A percentile compares a stretch with the other conserved stretches of the same genome.
phyloP scores from a whole-genome alignment of 2,113 vertebrate species.

The human region GRCh38 chr12:105149001-105149500 shows the following conservation, averaged over 20 bases:
- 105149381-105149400: background rate
- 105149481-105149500: slow-evolving; percentile 22
- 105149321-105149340: background rate
- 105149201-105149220: background rate
- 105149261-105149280: background rate
- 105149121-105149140: background rate
- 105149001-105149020: background rate
- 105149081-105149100: background rate
- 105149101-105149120: background rate
- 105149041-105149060: background rate
- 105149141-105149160: background rate
- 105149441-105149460: background rate
- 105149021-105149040: background rate
- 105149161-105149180: background rate
- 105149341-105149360: background rate
- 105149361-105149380: background rate
- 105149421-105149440: background rate
- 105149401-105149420: slow-evolving; percentile 4
- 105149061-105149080: background rate
- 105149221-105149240: background rate
- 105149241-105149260: background rate
- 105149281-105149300: background rate
- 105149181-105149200: background rate
- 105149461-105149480: background rate
- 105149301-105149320: background rate